Base-by-base conservation (phyloP, 1,140 invertebrate genomes). In the Drosophila seguyi region DNA sequence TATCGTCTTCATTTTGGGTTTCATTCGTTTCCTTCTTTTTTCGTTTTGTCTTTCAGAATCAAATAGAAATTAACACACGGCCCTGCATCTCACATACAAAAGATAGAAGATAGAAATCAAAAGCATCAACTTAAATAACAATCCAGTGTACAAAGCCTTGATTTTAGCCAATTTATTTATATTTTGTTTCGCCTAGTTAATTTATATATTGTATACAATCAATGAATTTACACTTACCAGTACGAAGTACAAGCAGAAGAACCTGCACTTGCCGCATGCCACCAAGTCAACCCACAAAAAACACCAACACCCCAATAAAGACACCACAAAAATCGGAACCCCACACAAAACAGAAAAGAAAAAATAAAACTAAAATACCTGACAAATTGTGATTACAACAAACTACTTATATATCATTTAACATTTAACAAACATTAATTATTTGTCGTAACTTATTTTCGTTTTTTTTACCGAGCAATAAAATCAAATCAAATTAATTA, bases 91-190 rank as follows among this genome's bases (percentile, higher is more conserved):
- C 69, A 67, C 57, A 82, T 63, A 52, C 42, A 61, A 66, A 74
- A 66, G 8, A 48, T 53, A 52, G 48, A 52, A 34, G 31, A 50
- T 57, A 72, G 27, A 72, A 56, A 65, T 75, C 42, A 55, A 41
- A 38, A 71, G 57, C 65, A 75, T 58, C 66, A 67, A 75, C 59
- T 18, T n/a, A 62, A 56, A 69, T 57, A 52, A 81, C 52, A 74
- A 67, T 53, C 48, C 67, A 80, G 79, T 90, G 84, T 87, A 87
- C 84, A 87, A 88, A 87, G 85, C 76, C 83, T 88, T 87, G 57
- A 62, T 68, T 77, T 67, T 77, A 90, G 84, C 62, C 27, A 80
- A 81, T 38, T 77, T 87, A 88, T 84, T 87, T 84, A 88, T 60
- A 53, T 53, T 36, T 38, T 25, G 6, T 88, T 88, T 88, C 38